Evolutionary conservation across 2,113 vertebrate species (phyloP), one percentile per base, ranked within the genome.

Genomic region (Eidolon helvum): DNA sequence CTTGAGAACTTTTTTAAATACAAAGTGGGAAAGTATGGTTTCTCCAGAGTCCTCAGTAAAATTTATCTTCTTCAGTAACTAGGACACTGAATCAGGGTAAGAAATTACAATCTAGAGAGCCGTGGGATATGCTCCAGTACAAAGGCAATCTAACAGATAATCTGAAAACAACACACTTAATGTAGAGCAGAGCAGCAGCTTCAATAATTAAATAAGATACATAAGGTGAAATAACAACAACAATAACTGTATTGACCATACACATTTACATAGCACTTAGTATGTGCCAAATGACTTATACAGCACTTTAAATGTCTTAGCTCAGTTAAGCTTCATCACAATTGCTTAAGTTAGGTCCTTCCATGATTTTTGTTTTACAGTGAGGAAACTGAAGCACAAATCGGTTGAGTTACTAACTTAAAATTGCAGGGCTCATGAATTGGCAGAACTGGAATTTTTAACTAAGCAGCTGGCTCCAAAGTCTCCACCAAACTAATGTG

Each of bases 1-100:
- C 40, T n/a, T 59, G 26, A 91, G 55, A 89, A 78, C 24, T 87
- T 95, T 95, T 38, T 95, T 43, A 80, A 48, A 48, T 45, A 80
- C 6, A 65, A 84, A 80, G 55, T 33, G 30, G 45, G 24, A 71
- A 92, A 71, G 8, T 33, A 15, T 15, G 18, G 18, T 28, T 83
- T 82, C 48, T 78, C 35, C 21, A 57, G 61, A n/a, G 40, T 38
- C 33, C 43, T 79, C 50, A 16, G 35, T 5, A 84, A 65, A 83
- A 28, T 66, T 68, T 71, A 5, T 40, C 63, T 96, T 63, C 59
- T 71, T 43, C 50, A 48, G 57, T 43, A 79, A 85, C 8, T 40
- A 72, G 33, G n/a, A 86, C 9, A 69, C n/a, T 28, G 21, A 48
- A 68, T 53, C 12, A 30, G 22, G 3, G 24, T 94, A 35, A 91